phyloP scores from a whole-genome alignment of 2,888 invertebrate genomes.

The Idaea straminata region DNA sequence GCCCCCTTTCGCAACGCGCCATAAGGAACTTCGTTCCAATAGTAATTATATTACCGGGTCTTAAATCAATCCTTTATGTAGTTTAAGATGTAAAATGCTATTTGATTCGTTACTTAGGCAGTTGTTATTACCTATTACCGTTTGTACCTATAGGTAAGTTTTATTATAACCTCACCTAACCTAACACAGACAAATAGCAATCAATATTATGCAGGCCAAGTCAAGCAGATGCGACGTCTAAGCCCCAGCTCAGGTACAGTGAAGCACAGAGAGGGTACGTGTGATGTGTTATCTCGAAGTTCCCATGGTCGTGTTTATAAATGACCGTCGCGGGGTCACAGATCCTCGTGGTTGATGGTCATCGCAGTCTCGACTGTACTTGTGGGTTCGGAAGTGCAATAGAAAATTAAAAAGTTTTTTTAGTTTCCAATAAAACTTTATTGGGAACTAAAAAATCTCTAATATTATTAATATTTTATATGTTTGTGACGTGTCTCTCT shows the following conservation, averaged over 20 bases:
- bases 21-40: no score
- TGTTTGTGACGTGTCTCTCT: no score
- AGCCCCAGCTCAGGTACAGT: not conserved
- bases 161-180: not conserved
- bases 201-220: not conserved
- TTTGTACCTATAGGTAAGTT: no score
- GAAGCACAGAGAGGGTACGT: conserved; percentile 46
- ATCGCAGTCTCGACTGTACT: conserved; percentile 51
- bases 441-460: no score
- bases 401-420: not conserved
- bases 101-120: no score
- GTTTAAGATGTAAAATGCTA: no score
- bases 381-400: conserved; percentile 25
- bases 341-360: conserved; percentile 68
- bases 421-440: no score
- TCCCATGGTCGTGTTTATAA: conserved; percentile 74
- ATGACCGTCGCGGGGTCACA: conserved; percentile 69
- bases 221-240: not conserved
- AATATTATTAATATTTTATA: no score
- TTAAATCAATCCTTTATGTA: no score
- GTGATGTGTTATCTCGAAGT: conserved; percentile 69
- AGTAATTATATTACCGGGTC: no score
- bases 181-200: not conserved
- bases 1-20: no score
- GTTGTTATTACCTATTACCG: no score